A percentile compares a stretch with the other conserved stretches of the same genome.
These are phyloP conservation scores for Pempheris klunzingeri DNA, from an alignment of 2,797 vertebrate genomes.

Conservation along the genomic window DNA sequence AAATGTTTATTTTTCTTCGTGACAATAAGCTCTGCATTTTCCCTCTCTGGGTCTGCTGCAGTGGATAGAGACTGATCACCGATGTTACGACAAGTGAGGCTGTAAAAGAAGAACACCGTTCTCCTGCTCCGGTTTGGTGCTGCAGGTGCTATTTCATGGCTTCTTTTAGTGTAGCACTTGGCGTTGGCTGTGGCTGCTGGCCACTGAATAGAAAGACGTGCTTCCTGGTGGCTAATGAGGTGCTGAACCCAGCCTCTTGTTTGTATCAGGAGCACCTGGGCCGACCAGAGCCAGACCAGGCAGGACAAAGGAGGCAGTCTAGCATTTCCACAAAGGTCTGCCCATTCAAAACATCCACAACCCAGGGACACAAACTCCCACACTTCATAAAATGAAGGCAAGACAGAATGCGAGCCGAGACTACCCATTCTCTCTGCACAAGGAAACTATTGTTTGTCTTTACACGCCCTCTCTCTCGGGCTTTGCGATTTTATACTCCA, in stretches of 20 bases:
- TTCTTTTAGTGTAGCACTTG: slow-evolving; percentile 49
- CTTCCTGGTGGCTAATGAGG: slow-evolving; percentile 77
- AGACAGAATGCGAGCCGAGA: slow-evolving; percentile 67
- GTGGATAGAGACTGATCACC: slow-evolving; percentile 32
- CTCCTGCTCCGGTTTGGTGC: slow-evolving; percentile 27
- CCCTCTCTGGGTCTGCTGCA: slow-evolving; percentile 26
- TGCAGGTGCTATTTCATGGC: slow-evolving; percentile 68
- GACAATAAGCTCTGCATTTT: slow-evolving; percentile 53
- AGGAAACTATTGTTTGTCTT: slow-evolving; percentile 83
- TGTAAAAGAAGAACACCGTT: slow-evolving; percentile 29
- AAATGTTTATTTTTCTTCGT: slow-evolving; percentile 54
- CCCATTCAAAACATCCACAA: slow-evolving; percentile 76
- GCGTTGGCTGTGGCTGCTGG: slow-evolving; percentile 39
- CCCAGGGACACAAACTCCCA: slow-evolving; percentile 77
- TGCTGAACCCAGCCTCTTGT: slow-evolving; percentile 75
- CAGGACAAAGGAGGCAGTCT: slow-evolving; percentile 72
- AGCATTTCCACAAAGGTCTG: slow-evolving; percentile 67
- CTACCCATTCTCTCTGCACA: slow-evolving; percentile 76
- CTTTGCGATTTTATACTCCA: slow-evolving; percentile 55
- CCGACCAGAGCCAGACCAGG: slow-evolving; percentile 61
- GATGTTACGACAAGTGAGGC: slow-evolving; percentile 35
- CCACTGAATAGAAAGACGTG: slow-evolving; percentile 61
- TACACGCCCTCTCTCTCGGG: slow-evolving; percentile 61
- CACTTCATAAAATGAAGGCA: slow-evolving; percentile 80
- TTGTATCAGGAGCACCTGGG: slow-evolving; percentile 81